Evolutionary conservation across 2,888 invertebrate genomes (phyloP), one percentile per base, ranked within the genome.

Genomic region (Nemotelus nigrinus): DNA sequence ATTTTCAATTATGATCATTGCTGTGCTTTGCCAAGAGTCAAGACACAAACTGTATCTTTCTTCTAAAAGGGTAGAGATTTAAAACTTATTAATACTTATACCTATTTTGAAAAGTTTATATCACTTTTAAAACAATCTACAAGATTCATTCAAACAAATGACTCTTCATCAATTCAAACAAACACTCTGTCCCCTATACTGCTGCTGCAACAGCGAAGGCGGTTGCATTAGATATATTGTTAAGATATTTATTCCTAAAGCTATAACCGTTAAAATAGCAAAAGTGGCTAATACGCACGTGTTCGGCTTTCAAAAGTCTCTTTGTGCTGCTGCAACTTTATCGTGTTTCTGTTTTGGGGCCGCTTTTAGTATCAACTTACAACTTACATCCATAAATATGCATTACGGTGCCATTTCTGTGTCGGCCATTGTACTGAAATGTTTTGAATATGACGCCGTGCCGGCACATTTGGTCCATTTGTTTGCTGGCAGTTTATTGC

Each of bases 201-300:
- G 47, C 8, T 45, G 25, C 25, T 25, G 25, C 43, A 45, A 72
- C 25, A 53, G 25, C 58, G 25, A 58, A 57, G 58, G 45, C 58
- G 58, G 58, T 48, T 25, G 72, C 60, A 57, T 58, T 72, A 58
- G 47, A 72, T 72, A 72, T 57, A 45, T 58, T 72, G 71, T 45
- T n/a, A 58, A 57, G 72, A 58, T 71, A 60, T 60, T 72, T 45
- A 44, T 5, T 45, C 25, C 6, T 10, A 58, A 44, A 53, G 10
- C 47, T 41, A 63, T 41, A 48, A 45, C 47, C 3, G 48, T 48
- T 39, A 7, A 60, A 60, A 60, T 39, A 3, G 60, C 70, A 43
- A 43, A 53, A 74, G 7, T 48, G 60, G 60, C 60, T 60, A 63
- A 48, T 74, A 74, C 63, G 74, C 74, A 74, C 74, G 74, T 74